These are phyloP conservation scores for Lithophane ornitopus DNA, from an alignment of 2,888 invertebrate species.

Conservation along the genomic window DNA sequence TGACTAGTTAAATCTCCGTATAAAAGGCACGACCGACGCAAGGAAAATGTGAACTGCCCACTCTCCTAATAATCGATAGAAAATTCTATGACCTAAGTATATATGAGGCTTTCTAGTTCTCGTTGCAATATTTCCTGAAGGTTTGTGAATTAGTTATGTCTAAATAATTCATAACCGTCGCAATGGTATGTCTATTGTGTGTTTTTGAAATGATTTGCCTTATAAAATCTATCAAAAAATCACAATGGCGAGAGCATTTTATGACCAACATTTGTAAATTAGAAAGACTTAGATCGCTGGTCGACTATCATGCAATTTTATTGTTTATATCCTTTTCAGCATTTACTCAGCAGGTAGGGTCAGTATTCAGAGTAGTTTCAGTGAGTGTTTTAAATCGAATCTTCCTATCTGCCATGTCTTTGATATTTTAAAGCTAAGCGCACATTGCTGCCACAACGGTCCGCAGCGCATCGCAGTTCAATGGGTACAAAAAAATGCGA, in stretches of 20 bases:
- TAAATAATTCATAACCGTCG: no score
- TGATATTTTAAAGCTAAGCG: neutral
- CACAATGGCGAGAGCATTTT: neutral
- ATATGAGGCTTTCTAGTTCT: neutral
- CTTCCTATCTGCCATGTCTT: neutral
- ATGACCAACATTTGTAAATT: neutral
- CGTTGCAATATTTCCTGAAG: neutral
- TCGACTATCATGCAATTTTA: neutral
- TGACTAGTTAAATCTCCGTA: constrained; percentile 35
- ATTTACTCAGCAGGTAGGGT: neutral
- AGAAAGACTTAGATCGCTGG: neutral
- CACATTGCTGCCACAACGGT: neutral
- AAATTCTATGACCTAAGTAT: neutral
- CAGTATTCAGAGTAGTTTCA: no score
- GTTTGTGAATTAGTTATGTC: no score
- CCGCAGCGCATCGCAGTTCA: neutral
- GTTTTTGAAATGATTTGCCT: no score
- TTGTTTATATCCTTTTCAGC: neutral
- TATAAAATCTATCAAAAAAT: neutral
- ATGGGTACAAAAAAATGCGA: neutral
- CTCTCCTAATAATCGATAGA: constrained; percentile 33
- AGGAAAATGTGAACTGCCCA: constrained; percentile 37
- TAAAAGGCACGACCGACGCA: constrained; percentile 7
- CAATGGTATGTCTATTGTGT: no score
- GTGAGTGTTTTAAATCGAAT: neutral